Conservation (phyloP, 2,888 invertebrate genomes). For the Molorchus minor region DNA sequence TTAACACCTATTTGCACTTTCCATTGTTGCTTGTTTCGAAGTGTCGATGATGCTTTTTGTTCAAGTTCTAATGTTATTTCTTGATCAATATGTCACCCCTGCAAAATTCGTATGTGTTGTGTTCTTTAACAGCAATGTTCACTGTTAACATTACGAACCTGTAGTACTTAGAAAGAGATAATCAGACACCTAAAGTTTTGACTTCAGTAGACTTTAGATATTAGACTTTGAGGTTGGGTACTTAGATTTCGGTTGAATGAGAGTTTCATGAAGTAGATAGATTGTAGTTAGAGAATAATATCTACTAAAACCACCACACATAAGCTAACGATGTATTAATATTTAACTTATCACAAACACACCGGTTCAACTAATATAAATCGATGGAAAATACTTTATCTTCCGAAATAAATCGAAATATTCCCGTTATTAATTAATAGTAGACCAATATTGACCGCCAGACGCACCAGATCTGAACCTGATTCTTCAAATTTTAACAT, state of each 20-base stretch:
- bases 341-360: no score
- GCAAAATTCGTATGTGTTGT: slow-evolving; percentile 47
- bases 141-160: slow-evolving; percentile 28
- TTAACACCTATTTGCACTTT: slow-evolving; percentile 4
- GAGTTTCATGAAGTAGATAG: slow-evolving; percentile 13
- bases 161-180: slow-evolving; percentile 27
- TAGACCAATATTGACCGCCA: no score
- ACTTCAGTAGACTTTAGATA: slow-evolving; percentile 17
- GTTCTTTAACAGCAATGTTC: slow-evolving; percentile 31
- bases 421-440: no score
- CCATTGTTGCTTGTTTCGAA: slow-evolving; percentile 13
- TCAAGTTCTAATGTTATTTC: slow-evolving; percentile 36
- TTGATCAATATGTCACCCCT: slow-evolving; percentile 59
- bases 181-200: slow-evolving; percentile 10
- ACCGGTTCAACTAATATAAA: no score
- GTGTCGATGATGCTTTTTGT: slow-evolving; percentile 28
- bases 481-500: background rate
- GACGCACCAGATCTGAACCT: background rate
- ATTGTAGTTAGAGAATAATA: slow-evolving; percentile 15
- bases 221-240: background rate
- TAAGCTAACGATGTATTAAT: background rate
- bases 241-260: slow-evolving; percentile 6
- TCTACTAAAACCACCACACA: background rate
- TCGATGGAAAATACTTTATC: no score
- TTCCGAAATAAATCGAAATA: no score